Evolutionary conservation across 2,888 invertebrate genomes (phyloP).

Genomic region (Oegoconia quadripuncta): DNA sequence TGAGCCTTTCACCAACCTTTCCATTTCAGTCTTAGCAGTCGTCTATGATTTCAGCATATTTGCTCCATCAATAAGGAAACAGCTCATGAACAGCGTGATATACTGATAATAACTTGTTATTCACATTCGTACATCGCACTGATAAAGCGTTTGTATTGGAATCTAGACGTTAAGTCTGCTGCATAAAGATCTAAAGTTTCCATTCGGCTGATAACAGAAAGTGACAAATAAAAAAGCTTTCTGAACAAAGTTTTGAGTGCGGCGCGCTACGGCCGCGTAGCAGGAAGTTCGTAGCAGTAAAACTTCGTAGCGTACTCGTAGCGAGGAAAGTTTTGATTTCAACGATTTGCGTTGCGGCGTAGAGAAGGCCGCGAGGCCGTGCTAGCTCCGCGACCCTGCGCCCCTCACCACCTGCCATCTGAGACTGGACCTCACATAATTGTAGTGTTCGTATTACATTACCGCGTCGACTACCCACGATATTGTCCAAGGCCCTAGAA

Average conservation of each 20-base stretch:
- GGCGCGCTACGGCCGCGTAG: constrained; percentile 72
- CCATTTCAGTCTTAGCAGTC: too few relatives aligned
- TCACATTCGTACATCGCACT: constrained; percentile 26
- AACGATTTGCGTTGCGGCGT: constrained; percentile 77
- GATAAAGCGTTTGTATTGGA: constrained; percentile 33
- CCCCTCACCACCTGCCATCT: constrained; percentile 30
- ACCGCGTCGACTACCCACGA: constrained; percentile 14
- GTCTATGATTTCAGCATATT: background rate
- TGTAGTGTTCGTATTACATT: constrained; percentile 27
- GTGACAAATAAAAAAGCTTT: constrained; percentile 77
- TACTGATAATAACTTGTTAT: too few relatives aligned
- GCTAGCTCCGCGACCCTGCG: constrained; percentile 64
- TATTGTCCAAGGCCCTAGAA: constrained; percentile 5
- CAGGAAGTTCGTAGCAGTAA: constrained; percentile 79
- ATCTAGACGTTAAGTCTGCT: constrained; percentile 36
- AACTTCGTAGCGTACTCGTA: constrained; percentile 78
- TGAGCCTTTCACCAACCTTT: too few relatives aligned
- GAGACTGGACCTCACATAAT: constrained; percentile 7
- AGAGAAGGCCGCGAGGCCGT: constrained; percentile 71
- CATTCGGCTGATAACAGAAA: constrained; percentile 67
- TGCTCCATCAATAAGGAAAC: constrained; percentile 12
- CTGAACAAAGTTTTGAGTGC: constrained; percentile 76
- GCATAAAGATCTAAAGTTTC: constrained; percentile 54
- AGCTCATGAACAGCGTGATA: too few relatives aligned
- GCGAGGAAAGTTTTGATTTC: constrained; percentile 80